Conservation (phyloP, 2,888 invertebrate species). For the Tenodera sinensis region DNA sequence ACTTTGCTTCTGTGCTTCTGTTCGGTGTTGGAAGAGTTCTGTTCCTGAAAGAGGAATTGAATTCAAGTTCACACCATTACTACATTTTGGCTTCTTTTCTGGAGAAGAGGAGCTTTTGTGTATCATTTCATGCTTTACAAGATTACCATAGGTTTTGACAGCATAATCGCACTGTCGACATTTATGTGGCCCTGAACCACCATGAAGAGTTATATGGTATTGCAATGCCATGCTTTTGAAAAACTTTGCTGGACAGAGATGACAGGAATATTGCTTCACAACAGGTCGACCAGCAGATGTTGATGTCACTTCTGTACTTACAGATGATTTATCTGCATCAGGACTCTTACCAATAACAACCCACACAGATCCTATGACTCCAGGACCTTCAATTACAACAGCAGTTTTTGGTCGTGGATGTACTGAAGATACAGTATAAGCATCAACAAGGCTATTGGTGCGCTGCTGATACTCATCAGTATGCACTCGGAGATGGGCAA, state of each 20-base stretch:
- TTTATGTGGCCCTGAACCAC: conserved; percentile 59
- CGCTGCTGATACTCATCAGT: conserved; percentile 48
- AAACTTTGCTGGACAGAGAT: conserved; percentile 70
- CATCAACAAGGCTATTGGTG: conserved; percentile 62
- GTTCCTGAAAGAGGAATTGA: conserved; percentile 61
- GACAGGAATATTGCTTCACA: conserved; percentile 47
- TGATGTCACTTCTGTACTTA: background rate
- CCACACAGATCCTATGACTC: conserved; percentile 46
- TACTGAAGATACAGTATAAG: conserved; percentile 60
- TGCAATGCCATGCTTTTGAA: conserved; percentile 66
- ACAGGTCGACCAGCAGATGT: conserved; percentile 12
- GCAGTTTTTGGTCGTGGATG: conserved; percentile 61
- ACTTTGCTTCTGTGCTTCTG: conserved; percentile 47
- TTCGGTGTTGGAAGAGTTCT: conserved; percentile 61
- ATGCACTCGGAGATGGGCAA: conserved; percentile 69
- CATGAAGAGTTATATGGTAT: conserved; percentile 66
- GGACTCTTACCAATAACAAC: conserved; percentile 43
- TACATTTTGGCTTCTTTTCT: conserved; percentile 35
- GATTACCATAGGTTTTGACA: conserved; percentile 63
- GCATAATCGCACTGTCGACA: conserved; percentile 70
- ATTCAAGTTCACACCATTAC: conserved; percentile 33
- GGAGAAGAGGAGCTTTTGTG: conserved; percentile 38
- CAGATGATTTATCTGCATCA: background rate
- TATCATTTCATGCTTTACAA: conserved; percentile 59
- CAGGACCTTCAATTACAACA: conserved; percentile 46